Percentiles rank a stretch among this genome's conserved stretches.
phyloP scores from a whole-genome alignment of 2,113 vertebrate species.

The Peromyscus polionotus region DNA sequence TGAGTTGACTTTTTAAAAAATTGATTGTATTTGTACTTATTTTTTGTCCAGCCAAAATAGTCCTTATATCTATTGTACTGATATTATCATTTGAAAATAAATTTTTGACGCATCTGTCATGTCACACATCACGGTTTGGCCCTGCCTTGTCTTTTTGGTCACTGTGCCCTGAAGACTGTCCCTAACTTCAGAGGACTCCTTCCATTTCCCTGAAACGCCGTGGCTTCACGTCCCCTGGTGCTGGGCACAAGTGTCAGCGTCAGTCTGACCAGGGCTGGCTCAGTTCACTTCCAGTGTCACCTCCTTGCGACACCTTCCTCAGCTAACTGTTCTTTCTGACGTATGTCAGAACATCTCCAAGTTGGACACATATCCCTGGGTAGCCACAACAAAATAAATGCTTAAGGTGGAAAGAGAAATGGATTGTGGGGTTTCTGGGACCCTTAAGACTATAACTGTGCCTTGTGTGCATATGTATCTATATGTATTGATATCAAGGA shows the following conservation, averaged over 20 bases:
- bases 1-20: neutral
- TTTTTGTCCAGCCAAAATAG: neutral
- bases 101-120: neutral
- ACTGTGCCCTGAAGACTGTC: neutral
- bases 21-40: neutral
- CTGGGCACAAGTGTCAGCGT: neutral
- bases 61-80: neutral
- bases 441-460: neutral
- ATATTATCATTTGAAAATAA: neutral
- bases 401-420: constrained; percentile 26
- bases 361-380: neutral
- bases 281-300: neutral
- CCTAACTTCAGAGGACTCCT: neutral
- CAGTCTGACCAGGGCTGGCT: neutral
- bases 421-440: neutral
- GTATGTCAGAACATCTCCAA: neutral
- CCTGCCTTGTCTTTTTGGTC: neutral
- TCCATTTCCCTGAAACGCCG: neutral
- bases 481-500: neutral
- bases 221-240: neutral
- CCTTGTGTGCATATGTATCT: neutral
- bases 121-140: neutral
- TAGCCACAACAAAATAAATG: constrained; percentile 8
- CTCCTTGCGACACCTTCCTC: neutral
- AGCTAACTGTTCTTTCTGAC: neutral